A percentile compares a stretch with the other conserved stretches of the same genome.
phyloP scores from a whole-genome alignment of 2,888 invertebrate genomes.

The Agriotes lineatus region DNA sequence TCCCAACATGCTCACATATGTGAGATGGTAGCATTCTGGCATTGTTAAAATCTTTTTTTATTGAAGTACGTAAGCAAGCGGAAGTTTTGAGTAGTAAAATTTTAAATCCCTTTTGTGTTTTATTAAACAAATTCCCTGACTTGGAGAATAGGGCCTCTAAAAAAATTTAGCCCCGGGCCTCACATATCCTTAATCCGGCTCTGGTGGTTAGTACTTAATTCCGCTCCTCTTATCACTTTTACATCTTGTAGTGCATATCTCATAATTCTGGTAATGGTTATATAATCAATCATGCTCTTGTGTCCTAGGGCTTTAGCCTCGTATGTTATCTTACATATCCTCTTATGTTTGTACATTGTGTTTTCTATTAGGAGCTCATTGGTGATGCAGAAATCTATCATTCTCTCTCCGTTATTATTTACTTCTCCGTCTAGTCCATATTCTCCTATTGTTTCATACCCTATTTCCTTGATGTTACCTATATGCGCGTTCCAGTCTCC shows the following conservation, averaged over 20 bases:
- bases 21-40: no score
- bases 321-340: neutral
- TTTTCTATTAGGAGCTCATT: neutral
- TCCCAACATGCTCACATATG: no score
- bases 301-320: neutral
- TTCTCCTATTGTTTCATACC: no score
- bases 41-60: no score
- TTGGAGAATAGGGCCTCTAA: no score
- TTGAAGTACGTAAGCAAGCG: no score
- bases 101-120: no score
- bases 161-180: no score
- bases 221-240: neutral
- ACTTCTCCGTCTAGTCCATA: neutral
- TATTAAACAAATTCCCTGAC: no score
- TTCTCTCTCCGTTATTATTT: slow-evolving; percentile 1
- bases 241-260: neutral
- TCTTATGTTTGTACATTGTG: neutral
- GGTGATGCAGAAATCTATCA: neutral
- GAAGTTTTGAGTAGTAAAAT: no score
- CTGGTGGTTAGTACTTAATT: neutral
- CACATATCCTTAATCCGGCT: no score
- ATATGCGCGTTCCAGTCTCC: neutral
- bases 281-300: neutral
- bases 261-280: neutral
- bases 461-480: neutral